A percentile compares a stretch with the other conserved stretches of the same genome.
Evolutionary conservation across 2,797 vertebrate species (phyloP).

Genomic region (Arctocebus calabarensis): DNA sequence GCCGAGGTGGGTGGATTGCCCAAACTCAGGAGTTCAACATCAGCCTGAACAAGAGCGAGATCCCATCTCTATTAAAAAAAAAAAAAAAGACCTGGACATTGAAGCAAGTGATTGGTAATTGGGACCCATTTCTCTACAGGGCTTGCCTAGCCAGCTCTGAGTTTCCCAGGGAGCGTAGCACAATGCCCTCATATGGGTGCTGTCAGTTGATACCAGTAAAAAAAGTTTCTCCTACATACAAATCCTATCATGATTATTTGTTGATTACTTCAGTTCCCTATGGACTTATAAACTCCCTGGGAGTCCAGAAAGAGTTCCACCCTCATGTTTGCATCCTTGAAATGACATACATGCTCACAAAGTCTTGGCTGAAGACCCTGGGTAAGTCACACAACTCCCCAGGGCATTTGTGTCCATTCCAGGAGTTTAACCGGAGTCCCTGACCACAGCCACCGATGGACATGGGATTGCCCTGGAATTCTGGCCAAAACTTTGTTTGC

Average conservation of each 20-base stretch:
- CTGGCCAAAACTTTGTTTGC: conserved; percentile 55
- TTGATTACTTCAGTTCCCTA: neutral
- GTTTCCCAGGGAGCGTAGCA: neutral
- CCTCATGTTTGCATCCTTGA: neutral
- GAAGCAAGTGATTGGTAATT: conserved; percentile 44
- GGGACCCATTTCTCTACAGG: neutral
- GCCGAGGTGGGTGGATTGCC: too few relatives aligned
- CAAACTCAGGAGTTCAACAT: too few relatives aligned
- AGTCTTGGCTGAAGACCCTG: neutral
- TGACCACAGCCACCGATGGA: neutral
- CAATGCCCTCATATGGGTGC: neutral
- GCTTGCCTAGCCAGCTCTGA: neutral
- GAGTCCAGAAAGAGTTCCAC: neutral
- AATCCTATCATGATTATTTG: neutral
- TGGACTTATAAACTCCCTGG: neutral
- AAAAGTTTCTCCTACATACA: conserved; percentile 40
- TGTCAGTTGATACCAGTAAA: neutral
- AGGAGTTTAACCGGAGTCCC: neutral
- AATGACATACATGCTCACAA: neutral
- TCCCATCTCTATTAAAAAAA: too few relatives aligned
- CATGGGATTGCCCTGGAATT: neutral
- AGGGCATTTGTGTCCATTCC: neutral
- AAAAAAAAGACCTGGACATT: neutral
- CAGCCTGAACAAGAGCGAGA: too few relatives aligned
- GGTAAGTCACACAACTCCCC: neutral